These are phyloP conservation scores for Leucopternis melanops DNA, from an alignment of 2,113 vertebrate genomes.

Conservation along the genomic window DNA sequence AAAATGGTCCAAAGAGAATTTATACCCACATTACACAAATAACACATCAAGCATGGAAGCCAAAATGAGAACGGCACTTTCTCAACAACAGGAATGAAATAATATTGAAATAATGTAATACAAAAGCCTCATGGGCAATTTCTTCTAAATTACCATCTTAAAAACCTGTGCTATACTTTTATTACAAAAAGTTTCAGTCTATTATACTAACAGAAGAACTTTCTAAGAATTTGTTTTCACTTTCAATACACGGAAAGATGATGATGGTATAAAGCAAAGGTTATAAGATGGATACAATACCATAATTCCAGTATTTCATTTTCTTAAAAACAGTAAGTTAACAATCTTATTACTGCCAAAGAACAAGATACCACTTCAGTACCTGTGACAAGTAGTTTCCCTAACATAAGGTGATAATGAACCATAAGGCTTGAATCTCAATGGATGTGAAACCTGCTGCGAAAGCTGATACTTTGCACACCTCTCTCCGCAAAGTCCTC, in stretches of 20 bases:
- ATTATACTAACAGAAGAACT: not conserved
- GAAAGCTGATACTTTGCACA: not conserved
- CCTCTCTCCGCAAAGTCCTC: not conserved
- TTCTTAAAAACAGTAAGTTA: not conserved
- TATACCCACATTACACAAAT: not conserved
- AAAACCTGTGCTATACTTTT: not conserved
- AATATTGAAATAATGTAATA: not conserved
- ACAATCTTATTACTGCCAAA: not conserved
- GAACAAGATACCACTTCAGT: not conserved
- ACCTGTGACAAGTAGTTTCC: not conserved
- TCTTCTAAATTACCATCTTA: not conserved
- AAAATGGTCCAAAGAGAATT: not conserved
- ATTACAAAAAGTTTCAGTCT: not conserved
- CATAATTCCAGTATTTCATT: not conserved
- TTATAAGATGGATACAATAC: not conserved
- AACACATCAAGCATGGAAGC: not conserved
- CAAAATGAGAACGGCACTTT: not conserved
- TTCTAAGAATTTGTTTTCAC: not conserved
- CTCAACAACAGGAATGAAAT: not conserved
- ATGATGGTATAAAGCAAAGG: not conserved
- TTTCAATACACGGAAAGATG: not conserved
- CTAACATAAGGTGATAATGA: not conserved
- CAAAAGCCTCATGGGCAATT: not conserved
- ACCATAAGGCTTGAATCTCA: not conserved
- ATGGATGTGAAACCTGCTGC: not conserved